phyloP scores from a whole-genome alignment of 2,888 invertebrate species.

The Eudasyphora cyanicolor region DNA sequence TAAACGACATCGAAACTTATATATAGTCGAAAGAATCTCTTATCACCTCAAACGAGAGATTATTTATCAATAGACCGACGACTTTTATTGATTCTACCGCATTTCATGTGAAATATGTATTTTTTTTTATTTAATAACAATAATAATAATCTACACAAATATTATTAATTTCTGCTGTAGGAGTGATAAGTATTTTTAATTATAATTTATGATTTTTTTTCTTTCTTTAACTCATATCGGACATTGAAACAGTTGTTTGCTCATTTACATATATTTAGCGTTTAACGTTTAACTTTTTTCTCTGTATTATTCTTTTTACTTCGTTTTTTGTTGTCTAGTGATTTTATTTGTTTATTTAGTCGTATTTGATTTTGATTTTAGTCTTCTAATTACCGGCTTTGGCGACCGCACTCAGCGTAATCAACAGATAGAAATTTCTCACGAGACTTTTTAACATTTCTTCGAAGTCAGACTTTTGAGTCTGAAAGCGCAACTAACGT shows the following conservation, averaged over 20 bases:
- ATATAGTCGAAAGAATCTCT: too few relatives aligned
- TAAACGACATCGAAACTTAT: too few relatives aligned
- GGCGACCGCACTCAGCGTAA: slow-evolving; percentile 47
- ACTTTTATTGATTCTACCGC: too few relatives aligned
- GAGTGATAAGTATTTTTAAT: background rate
- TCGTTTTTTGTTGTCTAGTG: background rate
- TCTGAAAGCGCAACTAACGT: slow-evolving; percentile 18
- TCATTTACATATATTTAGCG: background rate
- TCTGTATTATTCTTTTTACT: background rate
- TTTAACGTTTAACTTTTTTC: too few relatives aligned
- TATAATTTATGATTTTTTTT: background rate
- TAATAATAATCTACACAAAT: background rate
- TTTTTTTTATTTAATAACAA: background rate
- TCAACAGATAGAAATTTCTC: slow-evolving; percentile 48
- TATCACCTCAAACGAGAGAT: too few relatives aligned
- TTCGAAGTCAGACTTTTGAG: background rate
- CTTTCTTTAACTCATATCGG: background rate
- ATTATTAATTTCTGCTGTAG: background rate
- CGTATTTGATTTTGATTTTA: slow-evolving; percentile 11
- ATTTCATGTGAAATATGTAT: background rate
- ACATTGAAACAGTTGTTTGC: background rate
- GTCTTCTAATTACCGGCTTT: slow-evolving; percentile 57
- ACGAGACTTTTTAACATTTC: slow-evolving; percentile 50
- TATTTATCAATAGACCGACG: too few relatives aligned
- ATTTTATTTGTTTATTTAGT: background rate